These are phyloP conservation scores for Drymodes brunneopygia DNA, from an alignment of 2,113 vertebrate species.

Conservation along the genomic window DNA sequence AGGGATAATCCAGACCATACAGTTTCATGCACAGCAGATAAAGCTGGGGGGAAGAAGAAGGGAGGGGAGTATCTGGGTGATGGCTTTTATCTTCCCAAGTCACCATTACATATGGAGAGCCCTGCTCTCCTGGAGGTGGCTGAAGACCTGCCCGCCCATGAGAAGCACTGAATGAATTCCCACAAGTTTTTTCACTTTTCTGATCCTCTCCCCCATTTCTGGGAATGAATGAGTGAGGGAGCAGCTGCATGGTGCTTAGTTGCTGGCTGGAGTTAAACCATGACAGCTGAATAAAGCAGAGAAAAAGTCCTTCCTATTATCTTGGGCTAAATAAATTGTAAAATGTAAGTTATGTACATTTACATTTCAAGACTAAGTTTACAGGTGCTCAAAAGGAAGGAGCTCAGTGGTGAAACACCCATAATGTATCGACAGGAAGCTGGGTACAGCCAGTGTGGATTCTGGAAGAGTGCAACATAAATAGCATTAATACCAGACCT, in stretches of 20 bases:
- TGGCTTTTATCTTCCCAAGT: neutral
- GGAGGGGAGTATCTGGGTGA: rapidly evolving
- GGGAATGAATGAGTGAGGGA: neutral
- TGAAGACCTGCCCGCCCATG: neutral
- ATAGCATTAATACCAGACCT: neutral
- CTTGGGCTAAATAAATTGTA: neutral
- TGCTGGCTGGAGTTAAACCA: neutral
- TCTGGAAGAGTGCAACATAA: too few species aligned
- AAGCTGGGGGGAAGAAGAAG: neutral
- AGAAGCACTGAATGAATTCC: rapidly evolving
- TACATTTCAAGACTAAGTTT: neutral
- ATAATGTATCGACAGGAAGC: rapidly evolving
- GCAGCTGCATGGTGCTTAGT: neutral
- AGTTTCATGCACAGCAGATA: neutral
- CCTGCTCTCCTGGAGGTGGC: neutral
- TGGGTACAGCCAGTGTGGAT: neutral
- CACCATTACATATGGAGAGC: rapidly evolving
- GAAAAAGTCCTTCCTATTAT: neutral
- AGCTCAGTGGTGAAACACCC: neutral
- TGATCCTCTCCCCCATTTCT: neutral
- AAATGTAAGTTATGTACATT: neutral
- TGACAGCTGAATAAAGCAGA: neutral
- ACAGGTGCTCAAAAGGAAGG: neutral
- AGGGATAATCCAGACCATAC: neutral
- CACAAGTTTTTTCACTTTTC: neutral